Base-by-base conservation (phyloP, 1,140 invertebrate species). In the Heterodera carotae region DNA sequence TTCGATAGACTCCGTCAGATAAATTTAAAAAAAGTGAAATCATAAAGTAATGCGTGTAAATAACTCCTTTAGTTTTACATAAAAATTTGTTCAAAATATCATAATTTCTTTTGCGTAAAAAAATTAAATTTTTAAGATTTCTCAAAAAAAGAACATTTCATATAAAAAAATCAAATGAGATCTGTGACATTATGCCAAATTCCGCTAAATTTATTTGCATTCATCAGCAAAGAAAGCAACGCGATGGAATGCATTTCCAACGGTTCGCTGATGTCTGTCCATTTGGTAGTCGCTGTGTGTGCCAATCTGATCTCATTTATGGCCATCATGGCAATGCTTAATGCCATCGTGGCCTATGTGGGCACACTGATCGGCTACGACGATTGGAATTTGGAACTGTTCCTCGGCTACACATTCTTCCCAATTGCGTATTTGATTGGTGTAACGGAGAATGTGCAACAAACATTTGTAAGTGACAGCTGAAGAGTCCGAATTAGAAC, bases 231-330 rank as follows among this genome's bases (percentile, higher is more conserved):
- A 62, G 72, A 74, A 62, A 59, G 48, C 33, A 74, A 74, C 34
- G 72, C 72, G 36, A 31, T 74, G 72, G 72, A 74, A 34, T 74
- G 72, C 64, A 34, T 74, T 29, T 31, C 72, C 0, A 92, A 92
- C 84, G 96, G 95, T 1, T 95, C 95, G 0, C 31, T 75, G 3
- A 34, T 76, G 31, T 53, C 76, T 10, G 25, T 90, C 91, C n/a
- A 89, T 97, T 8, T 91, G 96, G 5, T 90, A 93, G 90, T 93
- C 2, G 93, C 93, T 76, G 95, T 98, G 76, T 91, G 93, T n/a
- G 94, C 94, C 2, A 97, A 95, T 85, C 89, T 98, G 2, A 92
- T 98, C 12, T 94, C 94, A 0, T 96, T 96, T 85, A 91, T 97
- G 0, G 91, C 94, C 0, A 91, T 94, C 76, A 88, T 97, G 2